Evolutionary conservation across 2,888 invertebrate species (phyloP).

Genomic region (Cryptocheilus praepositus): DNA sequence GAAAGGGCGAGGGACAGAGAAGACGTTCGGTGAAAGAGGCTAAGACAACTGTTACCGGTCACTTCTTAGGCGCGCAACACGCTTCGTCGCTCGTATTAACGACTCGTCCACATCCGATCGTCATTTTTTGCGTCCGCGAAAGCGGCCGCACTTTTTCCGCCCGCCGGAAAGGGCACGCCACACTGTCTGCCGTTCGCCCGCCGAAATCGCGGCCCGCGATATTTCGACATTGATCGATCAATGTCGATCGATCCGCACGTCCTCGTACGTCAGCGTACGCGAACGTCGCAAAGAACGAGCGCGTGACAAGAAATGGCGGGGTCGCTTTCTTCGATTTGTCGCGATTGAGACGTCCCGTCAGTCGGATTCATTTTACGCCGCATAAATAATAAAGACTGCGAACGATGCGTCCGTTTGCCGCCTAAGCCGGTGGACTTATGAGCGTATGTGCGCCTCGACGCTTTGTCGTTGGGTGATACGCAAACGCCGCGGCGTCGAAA

Average conservation of each 20-base stretch:
- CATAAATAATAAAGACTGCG: too few species aligned
- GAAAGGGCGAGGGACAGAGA: background rate
- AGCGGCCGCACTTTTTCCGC: conserved; percentile 40
- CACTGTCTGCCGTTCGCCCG: too few species aligned
- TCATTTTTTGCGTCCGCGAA: conserved; percentile 34
- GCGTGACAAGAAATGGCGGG: too few species aligned
- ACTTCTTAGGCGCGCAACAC: conserved; percentile 46
- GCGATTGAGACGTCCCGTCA: too few species aligned
- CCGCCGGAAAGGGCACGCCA: conserved; percentile 8
- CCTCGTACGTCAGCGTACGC: conserved; percentile 3
- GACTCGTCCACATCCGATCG: conserved; percentile 43
- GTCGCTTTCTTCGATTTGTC: too few species aligned
- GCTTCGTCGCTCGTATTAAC: conserved; percentile 58
- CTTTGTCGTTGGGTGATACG: too few species aligned
- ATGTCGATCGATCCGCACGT: conserved; percentile 1
- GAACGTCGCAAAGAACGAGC: too few species aligned
- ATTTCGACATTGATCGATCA: conserved; percentile 5
- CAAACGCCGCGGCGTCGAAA: too few species aligned
- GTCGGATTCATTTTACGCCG: too few species aligned
- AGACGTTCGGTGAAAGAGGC: conserved; percentile 7
- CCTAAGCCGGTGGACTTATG: too few species aligned
- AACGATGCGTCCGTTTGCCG: too few species aligned
- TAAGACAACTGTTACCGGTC: conserved; percentile 56
- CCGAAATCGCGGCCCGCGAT: background rate
- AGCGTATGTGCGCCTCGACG: too few species aligned